Evolutionary conservation across 2,888 invertebrate species (phyloP).

Genomic region (Erebia ligea): DNA sequence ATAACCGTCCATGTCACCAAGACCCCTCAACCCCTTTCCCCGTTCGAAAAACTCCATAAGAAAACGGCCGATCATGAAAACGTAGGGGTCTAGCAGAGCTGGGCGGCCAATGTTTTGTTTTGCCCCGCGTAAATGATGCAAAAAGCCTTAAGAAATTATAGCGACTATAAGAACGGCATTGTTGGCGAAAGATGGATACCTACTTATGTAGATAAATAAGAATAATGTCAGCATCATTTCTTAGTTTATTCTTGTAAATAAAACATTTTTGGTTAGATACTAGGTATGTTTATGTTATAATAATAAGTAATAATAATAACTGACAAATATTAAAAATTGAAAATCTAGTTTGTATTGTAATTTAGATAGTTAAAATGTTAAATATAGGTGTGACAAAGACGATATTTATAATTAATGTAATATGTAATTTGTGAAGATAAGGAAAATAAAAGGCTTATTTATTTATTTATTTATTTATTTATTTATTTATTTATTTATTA

Average conservation of each 20-base stretch:
- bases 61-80: slow-evolving; percentile 41
- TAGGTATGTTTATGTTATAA: no score
- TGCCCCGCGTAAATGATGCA: slow-evolving; percentile 62
- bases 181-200: slow-evolving; percentile 18
- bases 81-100: slow-evolving; percentile 43
- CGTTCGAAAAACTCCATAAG: slow-evolving; percentile 31
- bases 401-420: no score
- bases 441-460: no score
- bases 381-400: no score
- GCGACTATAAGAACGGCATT: slow-evolving; percentile 34
- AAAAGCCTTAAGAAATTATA: slow-evolving; percentile 53
- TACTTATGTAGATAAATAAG: slow-evolving; percentile 38
- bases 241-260: not conserved
- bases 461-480: no score
- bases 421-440: no score
- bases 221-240: not conserved
- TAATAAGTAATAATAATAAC: no score
- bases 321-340: no score
- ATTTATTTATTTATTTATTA: no score
- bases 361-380: no score
- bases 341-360: no score
- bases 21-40: slow-evolving; percentile 42
- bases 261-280: no score
- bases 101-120: slow-evolving; percentile 57
- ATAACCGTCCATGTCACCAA: slow-evolving; percentile 47